Evolutionary conservation across 2,113 vertebrate genomes (phyloP).

Genomic region (Podarcis raffonei): DNA sequence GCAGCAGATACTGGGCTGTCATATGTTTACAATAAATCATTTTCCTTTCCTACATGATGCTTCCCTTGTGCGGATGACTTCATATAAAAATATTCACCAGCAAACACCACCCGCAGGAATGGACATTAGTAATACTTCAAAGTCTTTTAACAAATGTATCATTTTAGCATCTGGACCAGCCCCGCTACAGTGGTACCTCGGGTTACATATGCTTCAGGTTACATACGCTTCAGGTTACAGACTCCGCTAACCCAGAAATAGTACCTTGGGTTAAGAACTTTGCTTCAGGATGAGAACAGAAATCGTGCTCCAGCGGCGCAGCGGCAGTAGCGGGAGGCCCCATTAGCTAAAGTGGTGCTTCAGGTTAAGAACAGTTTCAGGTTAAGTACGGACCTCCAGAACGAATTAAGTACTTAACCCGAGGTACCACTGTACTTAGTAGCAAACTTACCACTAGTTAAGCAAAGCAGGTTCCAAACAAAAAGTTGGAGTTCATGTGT

Average conservation of each 20-base stretch:
- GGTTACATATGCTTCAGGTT: no score
- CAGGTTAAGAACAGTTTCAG: no score
- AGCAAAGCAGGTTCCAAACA: not conserved
- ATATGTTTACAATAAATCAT: not conserved
- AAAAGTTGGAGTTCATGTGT: not conserved
- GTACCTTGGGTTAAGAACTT: no score
- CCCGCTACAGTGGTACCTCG: not conserved
- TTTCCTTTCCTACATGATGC: not conserved
- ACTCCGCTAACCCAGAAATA: no score
- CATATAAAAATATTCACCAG: not conserved
- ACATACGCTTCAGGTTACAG: no score
- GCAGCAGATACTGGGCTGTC: not conserved
- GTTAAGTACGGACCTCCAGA: no score
- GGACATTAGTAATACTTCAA: slow-evolving; percentile 59
- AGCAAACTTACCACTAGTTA: slow-evolving; percentile 45
- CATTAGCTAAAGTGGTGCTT: no score
- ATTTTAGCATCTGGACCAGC: slow-evolving; percentile 64
- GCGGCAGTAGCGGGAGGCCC: no score
- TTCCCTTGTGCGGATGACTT: not conserved
- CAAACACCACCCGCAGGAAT: slow-evolving; percentile 37
- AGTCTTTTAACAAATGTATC: slow-evolving; percentile 55
- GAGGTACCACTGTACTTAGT: slow-evolving; percentile 31
- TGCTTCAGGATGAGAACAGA: no score
- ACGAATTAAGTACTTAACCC: no score
- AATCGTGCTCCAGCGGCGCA: no score